Evolutionary conservation across 2,888 invertebrate genomes (phyloP).

Genomic region (Lepidocyrtoides sp.): DNA sequence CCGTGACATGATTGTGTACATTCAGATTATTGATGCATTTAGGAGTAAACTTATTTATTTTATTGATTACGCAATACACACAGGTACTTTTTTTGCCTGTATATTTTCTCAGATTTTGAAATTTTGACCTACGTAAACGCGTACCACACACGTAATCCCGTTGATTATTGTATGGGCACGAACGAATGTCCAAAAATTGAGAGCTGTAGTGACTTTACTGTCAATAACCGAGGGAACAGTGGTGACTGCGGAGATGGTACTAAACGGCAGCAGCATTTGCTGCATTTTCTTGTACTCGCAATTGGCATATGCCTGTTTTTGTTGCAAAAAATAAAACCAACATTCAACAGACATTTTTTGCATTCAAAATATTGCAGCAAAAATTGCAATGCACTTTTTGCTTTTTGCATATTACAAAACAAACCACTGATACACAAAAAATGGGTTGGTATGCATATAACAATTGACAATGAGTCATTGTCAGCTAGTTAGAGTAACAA

Average conservation of each 20-base stretch:
- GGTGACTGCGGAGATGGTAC: neutral
- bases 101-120: neutral
- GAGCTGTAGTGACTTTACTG: neutral
- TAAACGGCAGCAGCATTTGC: no score
- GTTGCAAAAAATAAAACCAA: neutral
- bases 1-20: neutral
- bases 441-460: neutral
- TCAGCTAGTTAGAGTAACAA: constrained; percentile 24
- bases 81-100: neutral
- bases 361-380: neutral
- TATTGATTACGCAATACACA: no score
- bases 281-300: neutral
- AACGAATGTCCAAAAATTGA: neutral
- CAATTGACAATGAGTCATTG: constrained; percentile 42
- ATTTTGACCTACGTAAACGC: neutral
- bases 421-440: neutral
- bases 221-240: neutral
- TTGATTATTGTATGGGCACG: neutral
- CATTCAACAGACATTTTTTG: no score
- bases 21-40: no score
- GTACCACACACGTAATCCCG: neutral
- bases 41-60: no score
- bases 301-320: neutral
- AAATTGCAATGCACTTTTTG: neutral
- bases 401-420: constrained; percentile 7